Evolutionary conservation across 1,140 invertebrate species (phyloP), one percentile per base, ranked within the genome.

Genomic region (Asbolus verrucosus): DNA sequence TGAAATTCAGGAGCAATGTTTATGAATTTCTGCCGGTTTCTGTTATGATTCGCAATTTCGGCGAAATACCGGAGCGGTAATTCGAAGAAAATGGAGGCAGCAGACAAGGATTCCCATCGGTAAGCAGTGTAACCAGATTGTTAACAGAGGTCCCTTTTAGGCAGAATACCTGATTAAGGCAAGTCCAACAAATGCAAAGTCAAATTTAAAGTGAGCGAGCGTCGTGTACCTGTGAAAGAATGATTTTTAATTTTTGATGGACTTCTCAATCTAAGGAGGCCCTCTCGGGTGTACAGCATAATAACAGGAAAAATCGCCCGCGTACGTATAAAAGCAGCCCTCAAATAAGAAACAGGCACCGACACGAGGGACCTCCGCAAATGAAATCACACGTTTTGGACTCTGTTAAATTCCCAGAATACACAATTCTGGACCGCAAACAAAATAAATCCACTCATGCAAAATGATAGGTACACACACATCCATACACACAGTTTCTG

Each of bases 361-460:
- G 74, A 67, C 73, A 67, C 67, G 15, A 43, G 72, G 63, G 54
- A 71, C 62, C 33, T 33, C 27, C n/a, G 65, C 65, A 75, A 77
- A 76, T 71, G 74, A 74, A 74, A 75, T 77, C 76, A 74, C 72
- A 72, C 65, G 67, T 72, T 73, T 60, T 67, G 54, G 67, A 36
- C 43, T 19, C 30, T 14, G 24, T 30, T 31, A 39, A 43, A 54
- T 59, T 41, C 41, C 63, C 60, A 38, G 41, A 68, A 50, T 65
- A 41, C 43, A 46, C 41, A 62, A 69, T 69, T 72, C 50, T 62
- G 39, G 69, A 41, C 69, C 60, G 61, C 73, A 76, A 77, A 76
- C 72, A 77, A 75, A 74, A 75, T 75, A 75, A 75, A 77, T 72
- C 68, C 76, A 69, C 68, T 77, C 76, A 76, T 76, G 76, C 76